These are phyloP conservation scores for Microcebus ravelobensis DNA, from an alignment of 2,113 vertebrate species.

Conservation along the genomic window DNA sequence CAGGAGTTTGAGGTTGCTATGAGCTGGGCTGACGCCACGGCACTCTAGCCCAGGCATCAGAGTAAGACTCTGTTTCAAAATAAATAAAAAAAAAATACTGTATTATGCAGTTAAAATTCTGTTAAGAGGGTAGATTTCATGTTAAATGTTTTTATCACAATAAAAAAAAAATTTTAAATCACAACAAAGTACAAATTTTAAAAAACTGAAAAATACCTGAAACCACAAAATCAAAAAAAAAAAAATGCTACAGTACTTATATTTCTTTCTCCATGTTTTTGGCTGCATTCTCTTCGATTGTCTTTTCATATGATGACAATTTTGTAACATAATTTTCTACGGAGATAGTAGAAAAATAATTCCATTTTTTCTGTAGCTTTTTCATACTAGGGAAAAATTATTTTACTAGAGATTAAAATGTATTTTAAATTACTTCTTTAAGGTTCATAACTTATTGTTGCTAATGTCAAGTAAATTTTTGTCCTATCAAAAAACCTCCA, in stretches of 20 bases:
- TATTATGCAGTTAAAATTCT: not conserved
- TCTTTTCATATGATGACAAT: not conserved
- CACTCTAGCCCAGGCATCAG: too few relatives aligned
- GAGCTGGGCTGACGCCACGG: too few relatives aligned
- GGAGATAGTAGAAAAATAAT: not conserved
- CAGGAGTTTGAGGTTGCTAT: too few relatives aligned
- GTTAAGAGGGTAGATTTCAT: not conserved
- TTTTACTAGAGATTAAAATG: not conserved
- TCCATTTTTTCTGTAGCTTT: not conserved
- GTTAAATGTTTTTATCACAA: not conserved
- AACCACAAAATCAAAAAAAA: not conserved
- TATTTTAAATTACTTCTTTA: not conserved
- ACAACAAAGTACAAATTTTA: not conserved
- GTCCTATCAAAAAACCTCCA: not conserved
- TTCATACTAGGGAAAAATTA: too few relatives aligned
- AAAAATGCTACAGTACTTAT: not conserved
- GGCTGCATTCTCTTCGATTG: not conserved
- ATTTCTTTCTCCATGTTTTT: not conserved
- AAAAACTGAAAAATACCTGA: not conserved
- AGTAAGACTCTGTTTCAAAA: too few relatives aligned
- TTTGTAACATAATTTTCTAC: not conserved
- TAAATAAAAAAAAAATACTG: not conserved
- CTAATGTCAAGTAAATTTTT: not conserved
- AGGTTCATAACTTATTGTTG: not conserved
- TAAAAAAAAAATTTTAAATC: not conserved